Evolutionary conservation across 2,888 invertebrate species (phyloP), one percentile per base, ranked within the genome.

Genomic region (Epinotia demarniana): DNA sequence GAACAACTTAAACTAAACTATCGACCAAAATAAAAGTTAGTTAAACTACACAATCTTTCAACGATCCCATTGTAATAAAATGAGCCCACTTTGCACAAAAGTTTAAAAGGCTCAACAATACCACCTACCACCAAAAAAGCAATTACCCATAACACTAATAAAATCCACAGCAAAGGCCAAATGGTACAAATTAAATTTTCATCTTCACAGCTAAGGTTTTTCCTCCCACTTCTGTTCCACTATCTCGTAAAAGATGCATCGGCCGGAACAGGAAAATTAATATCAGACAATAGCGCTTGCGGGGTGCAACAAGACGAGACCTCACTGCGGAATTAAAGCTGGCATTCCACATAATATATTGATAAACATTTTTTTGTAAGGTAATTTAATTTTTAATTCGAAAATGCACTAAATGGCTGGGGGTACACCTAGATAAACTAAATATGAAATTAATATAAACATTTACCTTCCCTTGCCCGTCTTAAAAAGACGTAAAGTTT

Each of bases 231-330:
- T 90, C 89, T 88, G 85, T 89, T 86, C 85, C 85, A 87, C 89
- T 90, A 90, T 90, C 88, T 89, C 86, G 91, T 92, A 91, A 92
- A 92, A 92, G 90, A 89, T 90, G 91, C 91, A 89, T 88, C 81
- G 81, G 80, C 81, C 86, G 91, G 92, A 91, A 91, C 89, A 87
- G 92, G 92, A 92, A 92, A 92, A 92, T 92, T 92, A 92, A 92
- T 90, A 90, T 87, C 84, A 90, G 89, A 92, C 91, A 92, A 92
- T 90, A 85, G 81, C 80, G 82, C 79, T 79, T 80, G 69, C 64
- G 73, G 75, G 72, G 60, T 84, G 85, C 83, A 86, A 85, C 88
- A 84, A 82, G 84, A 76, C 77, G 77, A 72, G 80, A 78, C 79
- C 81, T 83, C 80, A 78, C 75, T 53, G 64, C 18, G 68, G 63